These are phyloP conservation scores for Megastigmus dorsalis DNA, from an alignment of 2,888 invertebrate species.

Conservation along the genomic window DNA sequence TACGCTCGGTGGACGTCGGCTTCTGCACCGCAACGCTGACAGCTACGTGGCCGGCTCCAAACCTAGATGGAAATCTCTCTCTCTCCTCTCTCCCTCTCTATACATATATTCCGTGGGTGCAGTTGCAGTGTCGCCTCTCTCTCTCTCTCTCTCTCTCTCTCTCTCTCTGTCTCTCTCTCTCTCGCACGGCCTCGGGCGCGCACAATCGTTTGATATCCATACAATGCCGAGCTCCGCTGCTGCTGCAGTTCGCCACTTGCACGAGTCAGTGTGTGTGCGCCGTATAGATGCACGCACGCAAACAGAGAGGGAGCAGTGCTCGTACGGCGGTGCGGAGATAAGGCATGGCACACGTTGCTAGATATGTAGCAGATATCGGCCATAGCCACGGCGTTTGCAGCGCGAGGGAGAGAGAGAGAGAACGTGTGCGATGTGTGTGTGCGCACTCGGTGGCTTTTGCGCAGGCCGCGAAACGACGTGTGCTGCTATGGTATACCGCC, in stretches of 20 bases:
- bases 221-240: conserved; percentile 63
- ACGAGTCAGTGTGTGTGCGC: not conserved
- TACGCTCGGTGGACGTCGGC: no score
- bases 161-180: conserved; percentile 27
- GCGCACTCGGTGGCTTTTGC: conserved; percentile 10
- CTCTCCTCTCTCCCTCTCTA: conserved; percentile 43
- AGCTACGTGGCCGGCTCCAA: conserved; percentile 56
- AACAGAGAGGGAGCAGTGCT: no score
- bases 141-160: conserved; percentile 24
- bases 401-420: no score
- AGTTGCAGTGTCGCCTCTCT: no score
- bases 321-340: conserved; percentile 62
- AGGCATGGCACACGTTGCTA: conserved; percentile 72
- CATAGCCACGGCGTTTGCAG: no score
- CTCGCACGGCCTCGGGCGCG: conserved; percentile 52
- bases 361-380: conserved; percentile 71
- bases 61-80: conserved; percentile 60
- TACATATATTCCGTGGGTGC: no score
- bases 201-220: conserved; percentile 64
- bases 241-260: no score
- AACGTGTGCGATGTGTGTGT: not conserved
- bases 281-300: not conserved
- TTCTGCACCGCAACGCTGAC: conserved; percentile 39
- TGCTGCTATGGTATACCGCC: no score
- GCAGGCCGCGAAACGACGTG: no score